Base-by-base conservation (phyloP, 1,140 invertebrate genomes). In the Galleria mellonella region DNA sequence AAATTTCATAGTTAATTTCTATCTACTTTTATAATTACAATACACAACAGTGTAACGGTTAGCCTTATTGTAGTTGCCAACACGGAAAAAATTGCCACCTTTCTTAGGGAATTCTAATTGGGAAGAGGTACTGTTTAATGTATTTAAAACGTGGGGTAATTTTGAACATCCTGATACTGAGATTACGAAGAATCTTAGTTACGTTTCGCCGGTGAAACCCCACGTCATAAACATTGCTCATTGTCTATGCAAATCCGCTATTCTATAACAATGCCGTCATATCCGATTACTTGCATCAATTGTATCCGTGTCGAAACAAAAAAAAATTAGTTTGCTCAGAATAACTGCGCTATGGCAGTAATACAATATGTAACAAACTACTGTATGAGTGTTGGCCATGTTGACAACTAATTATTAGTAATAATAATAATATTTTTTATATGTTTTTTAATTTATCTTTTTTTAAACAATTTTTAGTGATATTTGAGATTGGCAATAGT, bases 171-270 rank as follows among this genome's bases (percentile, higher is more conserved):
- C 70, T 73, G 67, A 66, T 68, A 51, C 43, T 55, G 42, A 55
- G 55, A 62, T 67, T 76, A 75, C 78, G 65, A 42, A 63, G 71
- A 79, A 78, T 39, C 59, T 43, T 44, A 43, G 51, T 51, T 55
- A 51, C 42, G 29, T 30, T 52, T 53, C 38, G 32, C 39, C 42
- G 43, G 59, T 69, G 70, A 79, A 74, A 77, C 57, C 75, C 77
- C 74, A 50, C 54, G 43, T 44, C 13, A 55, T 58, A 54, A 41
- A 51, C 33, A 48, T 32, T 52, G 17, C 54, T 71, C 61, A 78
- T 82, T 83, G 66, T 75, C 48, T 66, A 76, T 76, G 67, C 62
- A 73, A 73, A 79, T 79, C 62, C 56, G 61, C 44, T 39, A 64
- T 68, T 62, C 57, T 49, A 46, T 54, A n/a, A n/a, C n/a, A n/a